Evolutionary conservation across 2,888 invertebrate genomes (phyloP).

Genomic region (Orthosia gracilis): DNA sequence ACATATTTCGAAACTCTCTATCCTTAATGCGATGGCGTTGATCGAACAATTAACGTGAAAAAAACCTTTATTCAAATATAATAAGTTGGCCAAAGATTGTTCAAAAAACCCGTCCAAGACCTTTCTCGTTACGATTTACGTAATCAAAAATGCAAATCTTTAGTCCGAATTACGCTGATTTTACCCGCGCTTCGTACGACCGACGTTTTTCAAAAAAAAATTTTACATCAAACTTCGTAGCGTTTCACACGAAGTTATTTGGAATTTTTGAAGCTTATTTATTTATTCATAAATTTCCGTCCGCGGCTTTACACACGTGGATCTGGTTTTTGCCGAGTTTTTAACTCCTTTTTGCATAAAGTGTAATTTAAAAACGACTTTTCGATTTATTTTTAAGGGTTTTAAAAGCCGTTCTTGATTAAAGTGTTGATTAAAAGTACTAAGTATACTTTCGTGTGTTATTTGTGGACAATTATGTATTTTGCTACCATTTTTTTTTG

Average conservation of each 20-base stretch:
- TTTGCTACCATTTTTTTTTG: too few relatives aligned
- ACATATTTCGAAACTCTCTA: background rate
- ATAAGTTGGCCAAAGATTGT: slow-evolving; percentile 22
- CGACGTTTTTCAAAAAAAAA: slow-evolving; percentile 37
- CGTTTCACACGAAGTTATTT: slow-evolving; percentile 66
- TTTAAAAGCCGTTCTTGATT: slow-evolving; percentile 4
- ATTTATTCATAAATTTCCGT: slow-evolving; percentile 62
- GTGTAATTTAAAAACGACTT: slow-evolving; percentile 45
- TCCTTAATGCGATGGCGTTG: background rate
- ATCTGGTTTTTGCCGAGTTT: slow-evolving; percentile 35
- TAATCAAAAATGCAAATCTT: slow-evolving; percentile 85
- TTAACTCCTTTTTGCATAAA: slow-evolving; percentile 47
- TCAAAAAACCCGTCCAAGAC: slow-evolving; percentile 49
- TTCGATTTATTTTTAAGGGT: slow-evolving; percentile 27
- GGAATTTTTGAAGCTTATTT: slow-evolving; percentile 61
- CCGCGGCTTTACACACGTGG: slow-evolving; percentile 50
- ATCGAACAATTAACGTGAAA: slow-evolving; percentile 26
- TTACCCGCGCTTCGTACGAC: slow-evolving; percentile 63
- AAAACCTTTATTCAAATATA: slow-evolving; percentile 9
- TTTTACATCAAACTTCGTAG: slow-evolving; percentile 62
- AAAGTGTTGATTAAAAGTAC: slow-evolving; percentile 22
- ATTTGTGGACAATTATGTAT: background rate
- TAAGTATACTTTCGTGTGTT: background rate
- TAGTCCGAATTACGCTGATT: slow-evolving; percentile 77
- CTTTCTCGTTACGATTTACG: slow-evolving; percentile 74